phyloP scores from a whole-genome alignment of 2,797 vertebrate species.

The Vipera ursinii region DNA sequence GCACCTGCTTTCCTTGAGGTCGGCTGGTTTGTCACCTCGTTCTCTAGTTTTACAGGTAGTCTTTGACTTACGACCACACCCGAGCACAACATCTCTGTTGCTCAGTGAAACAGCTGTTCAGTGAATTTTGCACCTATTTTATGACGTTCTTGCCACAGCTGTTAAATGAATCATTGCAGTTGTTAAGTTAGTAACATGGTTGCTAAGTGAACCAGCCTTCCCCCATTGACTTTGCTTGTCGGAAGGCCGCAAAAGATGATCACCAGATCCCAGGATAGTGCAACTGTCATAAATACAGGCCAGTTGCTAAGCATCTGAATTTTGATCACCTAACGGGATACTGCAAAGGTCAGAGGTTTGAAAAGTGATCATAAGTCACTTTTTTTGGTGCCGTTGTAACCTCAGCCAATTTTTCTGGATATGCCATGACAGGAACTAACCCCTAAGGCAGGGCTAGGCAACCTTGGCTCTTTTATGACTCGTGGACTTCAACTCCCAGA shows the following conservation, averaged over 20 bases:
- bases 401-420: not conserved
- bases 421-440: not conserved
- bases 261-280: not conserved
- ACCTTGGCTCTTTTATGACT: too few relatives aligned
- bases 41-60: not conserved
- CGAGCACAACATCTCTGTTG: not conserved
- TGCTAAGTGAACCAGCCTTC: not conserved
- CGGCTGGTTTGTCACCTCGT: not conserved
- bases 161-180: not conserved
- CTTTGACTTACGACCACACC: not conserved
- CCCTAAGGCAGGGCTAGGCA: too few relatives aligned
- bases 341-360: not conserved
- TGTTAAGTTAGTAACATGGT: not conserved
- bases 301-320: not conserved
- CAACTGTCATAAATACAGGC: not conserved
- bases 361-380: not conserved
- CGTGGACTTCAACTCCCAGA: too few relatives aligned
- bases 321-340: too few relatives aligned
- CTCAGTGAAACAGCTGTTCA: not conserved
- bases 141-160: not conserved
- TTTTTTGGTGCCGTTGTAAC: not conserved
- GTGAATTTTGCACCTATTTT: not conserved
- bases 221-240: not conserved
- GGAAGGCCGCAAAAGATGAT: fast-evolving
- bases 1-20: not conserved